Evolutionary conservation across 2,888 invertebrate genomes (phyloP), one percentile per base, ranked within the genome.

Genomic region (Proisotoma minuta): DNA sequence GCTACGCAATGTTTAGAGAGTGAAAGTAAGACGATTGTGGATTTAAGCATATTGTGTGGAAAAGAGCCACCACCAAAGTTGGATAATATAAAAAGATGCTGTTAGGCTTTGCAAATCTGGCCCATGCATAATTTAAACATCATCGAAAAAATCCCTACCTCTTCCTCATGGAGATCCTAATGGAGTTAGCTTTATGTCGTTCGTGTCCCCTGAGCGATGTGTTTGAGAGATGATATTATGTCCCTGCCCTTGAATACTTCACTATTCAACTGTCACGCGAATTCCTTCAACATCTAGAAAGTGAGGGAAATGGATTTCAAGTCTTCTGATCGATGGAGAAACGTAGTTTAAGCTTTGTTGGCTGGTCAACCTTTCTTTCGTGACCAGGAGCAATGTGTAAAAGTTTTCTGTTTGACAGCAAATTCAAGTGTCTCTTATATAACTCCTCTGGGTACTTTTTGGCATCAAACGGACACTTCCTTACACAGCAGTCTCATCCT

Each of bases 401-500:
- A 66, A 60, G 63, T 66, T 66, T 59, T 53, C 63, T 63, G 61
- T 63, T 66, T 66, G 66, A 66, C 66, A 63, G 62, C 59, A 61
- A 66, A 66, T 63, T 66, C 59, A 66, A 66, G 66, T 66, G 66
- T 61, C 61, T 61, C 58, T 59, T 61, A 40, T 65, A 71, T 71
- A 63, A 67, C 62, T 71, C 69, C 71, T 71, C 56, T 58, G 69
- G 71, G 71, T 67, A 63, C 69, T 67, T 65, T 71, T 69, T 67
- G 60, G 63, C 67, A 69, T 71, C 67, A 69, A 71, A 62, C 69
- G 69, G 67, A 61, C 69, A 69, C 71, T 71, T 71, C 60, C 62
- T 62, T 65, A 64, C 63, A 64, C 60, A 66, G 69, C 67, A 63
- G 66, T 57, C 66, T 58, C 64, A 66, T 66, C 54, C 70, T 68